Evolutionary conservation across 2,113 vertebrate genomes (phyloP), one percentile per base, ranked within the genome.

Genomic region (Sprattus sprattus): DNA sequence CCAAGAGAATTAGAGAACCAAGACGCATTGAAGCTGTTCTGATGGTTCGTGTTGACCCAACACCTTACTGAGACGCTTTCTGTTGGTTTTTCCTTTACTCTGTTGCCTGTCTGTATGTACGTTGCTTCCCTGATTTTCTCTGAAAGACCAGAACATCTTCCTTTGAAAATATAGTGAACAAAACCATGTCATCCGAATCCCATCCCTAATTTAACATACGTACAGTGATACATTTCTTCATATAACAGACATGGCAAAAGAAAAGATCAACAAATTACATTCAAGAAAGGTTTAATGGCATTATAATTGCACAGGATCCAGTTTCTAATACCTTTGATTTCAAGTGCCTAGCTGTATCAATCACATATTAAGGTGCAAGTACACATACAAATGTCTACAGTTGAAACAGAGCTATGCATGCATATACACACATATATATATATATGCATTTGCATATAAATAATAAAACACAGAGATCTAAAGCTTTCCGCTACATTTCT

Each of bases 341-440:
- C 64, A 82, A 85, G 86, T 88, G 85, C 81, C 39, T 82, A 49
- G 83, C 47, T 71, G 81, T 67, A 81, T 86, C 6, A 2, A 52
- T 88, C 47, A 49, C 87, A 75, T 49, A 60, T 60, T 85, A 90
- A 88, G 50, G 84, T 91, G 88, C 89, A 84, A 88, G 87, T 86
- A 50, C n/a, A 88, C 88, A 90, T 45, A 86, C 7, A 82, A 22
- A 71, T 71, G 64, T 71, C 32, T 71, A 16, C 22, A 28, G n/a
- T 39, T 39, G 6, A 25, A 85, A 82, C 60, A 83, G 13, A 83
- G 82, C 86, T 82, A 81, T 86, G 3, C 89, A 92, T 90, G 90
- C 91, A 91, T 85, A 87, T 45, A 32, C 50, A 75, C 78, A 83
- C 50, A 75, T 75, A 83, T 88, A 25, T 10, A n/a, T 47, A 47